Percentiles rank a stretch among this genome's conserved stretches.
phyloP scores from a whole-genome alignment of 1,140 invertebrate genomes.

The Brachionus paranguensis region DNA sequence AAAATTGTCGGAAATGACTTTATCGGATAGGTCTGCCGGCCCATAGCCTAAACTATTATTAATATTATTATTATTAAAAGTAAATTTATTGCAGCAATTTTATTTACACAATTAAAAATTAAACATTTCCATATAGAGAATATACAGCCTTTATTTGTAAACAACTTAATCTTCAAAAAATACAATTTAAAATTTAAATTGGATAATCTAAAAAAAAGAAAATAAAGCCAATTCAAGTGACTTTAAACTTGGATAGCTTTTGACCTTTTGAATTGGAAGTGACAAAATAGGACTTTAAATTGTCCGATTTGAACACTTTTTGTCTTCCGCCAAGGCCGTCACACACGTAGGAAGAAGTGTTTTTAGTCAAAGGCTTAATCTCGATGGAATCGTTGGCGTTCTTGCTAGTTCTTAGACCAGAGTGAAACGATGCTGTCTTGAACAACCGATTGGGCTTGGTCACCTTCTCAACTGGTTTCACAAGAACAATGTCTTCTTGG shows the following conservation, averaged over 20 bases:
- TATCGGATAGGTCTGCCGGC: too few species aligned
- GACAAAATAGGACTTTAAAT: slow-evolving; percentile 13
- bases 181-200: neutral
- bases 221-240: neutral
- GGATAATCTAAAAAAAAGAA: neutral
- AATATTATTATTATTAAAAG: neutral
- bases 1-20: too few species aligned
- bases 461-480: slow-evolving; percentile 21
- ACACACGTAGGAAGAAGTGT: neutral
- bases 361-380: neutral
- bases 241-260: slow-evolving; percentile 21
- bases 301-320: slow-evolving; percentile 20
- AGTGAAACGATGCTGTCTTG: neutral
- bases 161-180: neutral
- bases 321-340: slow-evolving; percentile 30
- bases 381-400: slow-evolving; percentile 3
- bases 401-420: neutral
- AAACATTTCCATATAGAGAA: neutral
- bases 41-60: neutral
- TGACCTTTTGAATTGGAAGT: neutral
- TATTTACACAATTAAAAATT: neutral
- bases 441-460: neutral
- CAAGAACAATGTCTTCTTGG: slow-evolving; percentile 13
- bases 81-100: neutral
- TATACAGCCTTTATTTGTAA: too few species aligned